Percentiles rank a stretch among this genome's conserved stretches.
phyloP scores from a whole-genome alignment of 2,113 vertebrate species.

The Elephantulus edwardii region DNA sequence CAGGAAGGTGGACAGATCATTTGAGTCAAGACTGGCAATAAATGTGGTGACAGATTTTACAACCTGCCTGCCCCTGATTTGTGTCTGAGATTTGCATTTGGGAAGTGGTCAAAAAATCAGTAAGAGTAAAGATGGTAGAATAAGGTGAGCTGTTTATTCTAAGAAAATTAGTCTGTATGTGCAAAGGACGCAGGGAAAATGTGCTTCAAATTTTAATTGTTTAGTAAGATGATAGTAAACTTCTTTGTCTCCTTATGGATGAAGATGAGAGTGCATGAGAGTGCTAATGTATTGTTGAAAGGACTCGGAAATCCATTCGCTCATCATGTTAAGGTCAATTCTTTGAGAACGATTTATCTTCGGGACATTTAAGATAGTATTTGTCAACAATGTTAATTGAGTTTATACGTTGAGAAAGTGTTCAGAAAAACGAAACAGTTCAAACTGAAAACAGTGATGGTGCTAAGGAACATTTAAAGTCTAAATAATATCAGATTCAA shows the following conservation, averaged over 20 bases:
- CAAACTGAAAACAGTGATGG: not conserved
- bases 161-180: not conserved
- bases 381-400: no score
- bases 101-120: conserved; percentile 41
- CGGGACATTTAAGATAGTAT: not conserved
- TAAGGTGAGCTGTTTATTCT: not conserved
- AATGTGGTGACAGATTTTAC: conserved; percentile 55
- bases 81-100: conserved; percentile 35
- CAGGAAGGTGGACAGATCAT: conserved; percentile 5
- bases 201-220: not conserved
- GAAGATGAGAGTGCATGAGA: not conserved
- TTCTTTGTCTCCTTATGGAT: not conserved
- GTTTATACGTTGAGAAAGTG: no score
- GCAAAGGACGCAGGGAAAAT: not conserved
- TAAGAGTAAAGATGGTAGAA: not conserved
- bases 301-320: not conserved
- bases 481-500: no score
- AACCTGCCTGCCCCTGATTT: conserved; percentile 40
- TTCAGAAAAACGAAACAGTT: no score
- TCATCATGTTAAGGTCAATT: not conserved
- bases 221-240: not conserved
- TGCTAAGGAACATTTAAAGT: not conserved
- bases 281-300: not conserved
- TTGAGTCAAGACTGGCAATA: conserved; percentile 49
- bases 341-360: not conserved